These are phyloP conservation scores for Castor canadensis DNA, from an alignment of 2,113 vertebrate genomes.

Conservation along the genomic window DNA sequence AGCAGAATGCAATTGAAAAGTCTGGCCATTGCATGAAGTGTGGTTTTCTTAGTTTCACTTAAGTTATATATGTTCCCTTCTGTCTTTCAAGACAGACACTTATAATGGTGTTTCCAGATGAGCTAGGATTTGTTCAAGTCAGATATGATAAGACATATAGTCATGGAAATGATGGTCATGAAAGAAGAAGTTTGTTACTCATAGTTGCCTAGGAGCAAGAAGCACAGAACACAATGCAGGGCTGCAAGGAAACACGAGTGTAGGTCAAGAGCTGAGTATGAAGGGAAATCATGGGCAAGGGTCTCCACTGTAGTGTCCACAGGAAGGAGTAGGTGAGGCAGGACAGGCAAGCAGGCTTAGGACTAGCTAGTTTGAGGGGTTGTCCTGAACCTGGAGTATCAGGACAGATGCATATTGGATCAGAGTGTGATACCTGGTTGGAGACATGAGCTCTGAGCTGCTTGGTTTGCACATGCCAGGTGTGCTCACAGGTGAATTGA, in stretches of 20 bases:
- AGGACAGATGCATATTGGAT: background rate
- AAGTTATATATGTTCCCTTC: background rate
- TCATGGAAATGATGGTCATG: background rate
- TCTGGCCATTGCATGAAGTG: background rate
- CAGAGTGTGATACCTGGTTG: no score
- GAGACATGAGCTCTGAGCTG: background rate
- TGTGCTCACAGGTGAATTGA: background rate
- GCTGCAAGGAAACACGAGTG: background rate
- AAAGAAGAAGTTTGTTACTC: background rate
- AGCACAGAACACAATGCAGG: fast-evolving
- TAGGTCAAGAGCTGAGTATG: background rate
- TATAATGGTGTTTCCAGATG: background rate
- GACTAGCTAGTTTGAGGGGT: background rate
- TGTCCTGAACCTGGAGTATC: background rate
- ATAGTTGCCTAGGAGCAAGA: background rate
- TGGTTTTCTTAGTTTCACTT: background rate
- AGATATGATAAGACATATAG: background rate
- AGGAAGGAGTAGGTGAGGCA: background rate
- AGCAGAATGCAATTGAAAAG: background rate
- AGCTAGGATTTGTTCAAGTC: background rate
- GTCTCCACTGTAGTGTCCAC: background rate
- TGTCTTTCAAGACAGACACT: background rate
- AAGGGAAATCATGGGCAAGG: fast-evolving
- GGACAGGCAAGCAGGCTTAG: background rate
- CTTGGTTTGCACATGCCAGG: background rate